phyloP scores from a whole-genome alignment of 2,797 vertebrate genomes.

The Hoplostethus mediterraneus region DNA sequence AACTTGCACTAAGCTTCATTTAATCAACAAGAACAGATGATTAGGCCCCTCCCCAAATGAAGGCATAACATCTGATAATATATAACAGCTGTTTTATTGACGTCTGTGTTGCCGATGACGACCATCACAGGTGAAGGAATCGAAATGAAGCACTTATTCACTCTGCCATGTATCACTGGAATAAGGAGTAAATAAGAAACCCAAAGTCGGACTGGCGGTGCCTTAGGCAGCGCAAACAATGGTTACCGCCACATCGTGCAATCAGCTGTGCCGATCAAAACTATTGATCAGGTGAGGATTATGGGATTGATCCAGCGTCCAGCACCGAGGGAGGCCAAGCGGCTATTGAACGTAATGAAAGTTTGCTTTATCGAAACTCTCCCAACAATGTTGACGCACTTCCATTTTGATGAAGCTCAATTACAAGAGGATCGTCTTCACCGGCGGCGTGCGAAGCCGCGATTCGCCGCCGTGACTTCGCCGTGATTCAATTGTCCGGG shows the following conservation, averaged over 20 bases:
- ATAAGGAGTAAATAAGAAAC: conserved; percentile 54
- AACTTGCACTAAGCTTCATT: no score
- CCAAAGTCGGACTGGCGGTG: conserved; percentile 7
- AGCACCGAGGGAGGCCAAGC: not conserved
- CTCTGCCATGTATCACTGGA: conserved; percentile 8
- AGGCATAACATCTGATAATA: not conserved
- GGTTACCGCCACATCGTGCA: conserved; percentile 47
- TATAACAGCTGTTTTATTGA: not conserved
- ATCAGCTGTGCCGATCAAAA: conserved; percentile 51
- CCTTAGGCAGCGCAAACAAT: conserved; percentile 37
- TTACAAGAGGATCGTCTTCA: conserved; percentile 37
- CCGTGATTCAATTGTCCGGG: conserved; percentile 54
- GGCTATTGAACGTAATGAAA: conserved; percentile 43
- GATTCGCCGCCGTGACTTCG: conserved; percentile 28
- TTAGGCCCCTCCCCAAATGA: not conserved
- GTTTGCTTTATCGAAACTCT: conserved; percentile 21
- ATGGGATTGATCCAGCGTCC: conserved; percentile 45
- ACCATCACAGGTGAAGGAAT: conserved; percentile 1
- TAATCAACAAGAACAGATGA: not conserved
- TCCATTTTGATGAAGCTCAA: conserved; percentile 66
- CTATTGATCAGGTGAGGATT: conserved; percentile 49
- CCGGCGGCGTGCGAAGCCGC: conserved; percentile 1
- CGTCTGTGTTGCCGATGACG: conserved; percentile 11
- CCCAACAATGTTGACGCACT: conserved; percentile 11
- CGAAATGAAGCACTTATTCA: not conserved